A percentile compares a stretch with the other conserved stretches of the same genome.
These are phyloP conservation scores for Macrophya alboannulata DNA, from an alignment of 2,888 invertebrate genomes.

Conservation along the genomic window DNA sequence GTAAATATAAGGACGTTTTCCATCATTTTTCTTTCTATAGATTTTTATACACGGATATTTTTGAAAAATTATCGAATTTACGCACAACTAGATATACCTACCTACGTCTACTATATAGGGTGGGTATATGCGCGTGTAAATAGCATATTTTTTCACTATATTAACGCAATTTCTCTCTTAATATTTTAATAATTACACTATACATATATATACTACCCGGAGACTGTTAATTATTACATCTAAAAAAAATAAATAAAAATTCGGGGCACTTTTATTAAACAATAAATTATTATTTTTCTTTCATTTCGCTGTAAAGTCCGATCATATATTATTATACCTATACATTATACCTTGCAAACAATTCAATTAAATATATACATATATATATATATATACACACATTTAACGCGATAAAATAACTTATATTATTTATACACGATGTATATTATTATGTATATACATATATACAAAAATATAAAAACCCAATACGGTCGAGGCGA, in stretches of 20 bases:
- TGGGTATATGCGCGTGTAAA: constrained; percentile 71
- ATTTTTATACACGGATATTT: constrained; percentile 75
- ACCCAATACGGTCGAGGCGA: constrained; percentile 11
- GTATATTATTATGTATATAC: constrained; percentile 52
- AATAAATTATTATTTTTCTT: not conserved
- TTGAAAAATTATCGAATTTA: constrained; percentile 70
- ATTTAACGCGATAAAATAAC: not conserved
- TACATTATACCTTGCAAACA: constrained; percentile 32
- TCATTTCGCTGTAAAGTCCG: not conserved
- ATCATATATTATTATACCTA: not conserved
- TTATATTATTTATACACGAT: constrained; percentile 66
- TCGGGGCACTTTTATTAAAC: constrained; percentile 5
- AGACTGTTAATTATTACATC: constrained; percentile 12
- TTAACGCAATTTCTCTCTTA: constrained; percentile 53
- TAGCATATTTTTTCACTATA: constrained; percentile 79
- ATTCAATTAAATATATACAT: constrained; percentile 60
- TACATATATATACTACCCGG: not conserved
- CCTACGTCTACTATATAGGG: not conserved
- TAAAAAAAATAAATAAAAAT: not conserved
- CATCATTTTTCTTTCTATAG: constrained; percentile 73
- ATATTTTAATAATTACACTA: not conserved
- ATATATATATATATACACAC: constrained; percentile 57
- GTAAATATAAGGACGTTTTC: constrained; percentile 65
- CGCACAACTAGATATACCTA: constrained; percentile 75
- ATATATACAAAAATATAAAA: not conserved